Evolutionary conservation across 2,113 vertebrate species (phyloP).

Genomic region (Guaruba guarouba): DNA sequence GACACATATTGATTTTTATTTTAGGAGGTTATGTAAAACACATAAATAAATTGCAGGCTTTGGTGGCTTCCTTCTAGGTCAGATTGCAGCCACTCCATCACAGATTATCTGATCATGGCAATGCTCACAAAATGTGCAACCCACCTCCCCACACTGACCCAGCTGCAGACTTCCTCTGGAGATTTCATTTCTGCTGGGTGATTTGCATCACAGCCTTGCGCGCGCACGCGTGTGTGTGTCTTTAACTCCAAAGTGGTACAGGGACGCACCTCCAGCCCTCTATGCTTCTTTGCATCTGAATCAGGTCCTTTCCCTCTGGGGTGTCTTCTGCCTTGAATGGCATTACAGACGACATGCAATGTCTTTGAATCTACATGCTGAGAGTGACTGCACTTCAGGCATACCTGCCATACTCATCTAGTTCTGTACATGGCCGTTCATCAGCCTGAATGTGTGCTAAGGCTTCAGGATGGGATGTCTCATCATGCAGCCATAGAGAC

Average conservation of each 20-base stretch:
- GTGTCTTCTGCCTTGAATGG: neutral
- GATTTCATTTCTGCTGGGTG: neutral
- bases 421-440: neutral
- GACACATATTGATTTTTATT: constrained; percentile 16
- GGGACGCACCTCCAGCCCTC: neutral
- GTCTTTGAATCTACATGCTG: neutral
- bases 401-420: neutral
- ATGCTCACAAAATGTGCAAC: neutral
- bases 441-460: neutral
- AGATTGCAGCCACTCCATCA: neutral
- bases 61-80: neutral
- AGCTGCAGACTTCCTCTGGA: neutral
- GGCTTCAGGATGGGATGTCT: neutral
- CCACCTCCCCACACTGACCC: no score
- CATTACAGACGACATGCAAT: neutral
- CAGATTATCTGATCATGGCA: neutral
- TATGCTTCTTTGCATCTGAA: neutral
- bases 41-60: neutral
- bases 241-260: neutral
- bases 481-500: no score
- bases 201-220: neutral
- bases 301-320: neutral
- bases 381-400: neutral
- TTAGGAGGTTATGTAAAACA: constrained; percentile 1
- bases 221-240: neutral